Conservation (phyloP, 92 coral and sea anemone genomes). For the Virgularia gustaviana region DNA sequence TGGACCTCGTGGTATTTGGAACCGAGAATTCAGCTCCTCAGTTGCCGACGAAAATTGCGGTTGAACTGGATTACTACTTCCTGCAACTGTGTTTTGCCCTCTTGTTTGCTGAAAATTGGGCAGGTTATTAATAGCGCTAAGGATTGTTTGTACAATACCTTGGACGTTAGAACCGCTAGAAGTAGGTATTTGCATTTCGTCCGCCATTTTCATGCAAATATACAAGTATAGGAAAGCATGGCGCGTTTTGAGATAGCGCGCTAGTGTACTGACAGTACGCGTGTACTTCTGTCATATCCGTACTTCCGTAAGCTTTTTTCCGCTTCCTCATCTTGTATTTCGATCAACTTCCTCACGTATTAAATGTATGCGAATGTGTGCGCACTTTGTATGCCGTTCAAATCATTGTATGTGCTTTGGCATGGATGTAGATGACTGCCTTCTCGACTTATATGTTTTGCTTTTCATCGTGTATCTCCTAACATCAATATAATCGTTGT, state of each 20-base stretch:
- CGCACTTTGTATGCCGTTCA: no score
- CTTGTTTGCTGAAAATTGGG: background rate
- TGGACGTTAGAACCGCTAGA: conserved; percentile 3
- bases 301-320: background rate
- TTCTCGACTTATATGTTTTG: conserved; percentile 8
- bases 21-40: background rate
- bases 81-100: background rate
- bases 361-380: conserved; percentile 2
- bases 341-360: conserved; percentile 17
- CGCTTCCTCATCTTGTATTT: conserved; percentile 13
- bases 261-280: no score
- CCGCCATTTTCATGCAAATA: no score
- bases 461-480: conserved; percentile 1
- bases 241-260: no score
- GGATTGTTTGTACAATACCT: background rate
- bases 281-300: no score
- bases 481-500: background rate
- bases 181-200: no score
- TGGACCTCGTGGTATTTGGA: conserved; percentile 12
- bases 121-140: background rate
- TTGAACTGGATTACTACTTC: background rate
- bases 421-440: background rate
- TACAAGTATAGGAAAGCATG: no score
- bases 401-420: background rate
- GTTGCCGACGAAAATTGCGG: no score